A percentile compares a stretch with the other conserved stretches of the same genome.
These are phyloP conservation scores for Odontothrips loti DNA, from an alignment of 2,888 invertebrate species.

Conservation along the genomic window DNA sequence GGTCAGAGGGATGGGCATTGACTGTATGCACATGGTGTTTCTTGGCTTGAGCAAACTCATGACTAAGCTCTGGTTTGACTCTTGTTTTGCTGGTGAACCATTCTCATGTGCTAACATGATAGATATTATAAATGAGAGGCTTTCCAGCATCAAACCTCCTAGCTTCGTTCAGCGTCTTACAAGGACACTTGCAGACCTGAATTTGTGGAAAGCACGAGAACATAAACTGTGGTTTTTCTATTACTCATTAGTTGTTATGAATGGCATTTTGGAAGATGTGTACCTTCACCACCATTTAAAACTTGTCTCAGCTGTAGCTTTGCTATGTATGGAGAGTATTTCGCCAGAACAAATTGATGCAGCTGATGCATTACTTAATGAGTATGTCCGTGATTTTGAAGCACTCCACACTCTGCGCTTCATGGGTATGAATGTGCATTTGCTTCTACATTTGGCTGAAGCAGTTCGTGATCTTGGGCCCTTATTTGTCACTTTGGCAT, in stretches of 20 bases:
- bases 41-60: background rate
- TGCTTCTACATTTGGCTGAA: background rate
- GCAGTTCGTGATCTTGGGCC: background rate
- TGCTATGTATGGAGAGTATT: background rate
- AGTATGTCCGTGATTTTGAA: background rate
- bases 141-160: background rate
- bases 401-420: background rate
- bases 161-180: background rate
- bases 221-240: background rate
- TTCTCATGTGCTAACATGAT: background rate
- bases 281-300: background rate
- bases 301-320: too few relatives aligned
- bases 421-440: constrained; percentile 1
- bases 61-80: background rate
- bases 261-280: background rate
- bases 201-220: constrained; percentile 6
- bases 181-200: background rate
- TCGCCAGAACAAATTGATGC: background rate
- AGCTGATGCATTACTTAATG: background rate
- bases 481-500: background rate
- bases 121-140: background rate
- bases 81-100: background rate
- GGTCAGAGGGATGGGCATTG: background rate
- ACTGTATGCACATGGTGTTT: background rate
- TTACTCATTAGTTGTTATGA: background rate